phyloP scores from a whole-genome alignment of 2,797 vertebrate genomes.

The Sebastes minor region DNA sequence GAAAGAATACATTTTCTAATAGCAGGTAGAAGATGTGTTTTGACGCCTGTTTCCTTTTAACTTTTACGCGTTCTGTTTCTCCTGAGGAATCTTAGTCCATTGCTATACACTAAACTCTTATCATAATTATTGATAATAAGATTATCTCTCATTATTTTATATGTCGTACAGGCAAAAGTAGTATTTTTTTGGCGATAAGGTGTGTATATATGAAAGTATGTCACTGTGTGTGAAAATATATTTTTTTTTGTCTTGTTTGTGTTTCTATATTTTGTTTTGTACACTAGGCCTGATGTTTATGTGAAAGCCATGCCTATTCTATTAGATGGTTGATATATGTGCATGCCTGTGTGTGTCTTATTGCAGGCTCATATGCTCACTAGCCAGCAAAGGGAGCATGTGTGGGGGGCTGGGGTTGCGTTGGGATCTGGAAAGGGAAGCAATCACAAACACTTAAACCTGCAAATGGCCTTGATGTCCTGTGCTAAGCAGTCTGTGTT shows the following conservation, averaged over 20 bases:
- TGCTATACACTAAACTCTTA: neutral
- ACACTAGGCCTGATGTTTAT: slow-evolving; percentile 14
- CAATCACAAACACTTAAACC: slow-evolving; percentile 83
- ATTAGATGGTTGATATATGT: slow-evolving; percentile 31
- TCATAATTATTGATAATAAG: neutral
- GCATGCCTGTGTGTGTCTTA: slow-evolving; percentile 34
- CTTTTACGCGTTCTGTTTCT: neutral
- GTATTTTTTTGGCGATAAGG: neutral
- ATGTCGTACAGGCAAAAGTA: neutral
- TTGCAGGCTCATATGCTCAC: slow-evolving; percentile 48
- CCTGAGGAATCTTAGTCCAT: neutral
- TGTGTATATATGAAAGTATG: neutral
- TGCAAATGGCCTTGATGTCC: slow-evolving; percentile 81
- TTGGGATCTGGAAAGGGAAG: slow-evolving; percentile 65
- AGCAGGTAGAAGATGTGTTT: neutral
- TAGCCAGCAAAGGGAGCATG: slow-evolving; percentile 24
- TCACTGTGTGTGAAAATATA: neutral
- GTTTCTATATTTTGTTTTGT: slow-evolving; percentile 1
- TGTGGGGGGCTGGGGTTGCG: slow-evolving; percentile 24
- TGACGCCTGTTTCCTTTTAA: neutral
- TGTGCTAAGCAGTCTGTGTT: slow-evolving; percentile 79
- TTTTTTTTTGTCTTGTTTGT: neutral
- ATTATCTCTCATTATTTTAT: neutral
- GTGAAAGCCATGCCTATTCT: slow-evolving; percentile 11
- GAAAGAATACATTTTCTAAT: slow-evolving; percentile 37